A percentile compares a stretch with the other conserved stretches of the same genome.
Evolutionary conservation across 1,140 invertebrate species (phyloP).

Genomic region (Drosophila orosa): DNA sequence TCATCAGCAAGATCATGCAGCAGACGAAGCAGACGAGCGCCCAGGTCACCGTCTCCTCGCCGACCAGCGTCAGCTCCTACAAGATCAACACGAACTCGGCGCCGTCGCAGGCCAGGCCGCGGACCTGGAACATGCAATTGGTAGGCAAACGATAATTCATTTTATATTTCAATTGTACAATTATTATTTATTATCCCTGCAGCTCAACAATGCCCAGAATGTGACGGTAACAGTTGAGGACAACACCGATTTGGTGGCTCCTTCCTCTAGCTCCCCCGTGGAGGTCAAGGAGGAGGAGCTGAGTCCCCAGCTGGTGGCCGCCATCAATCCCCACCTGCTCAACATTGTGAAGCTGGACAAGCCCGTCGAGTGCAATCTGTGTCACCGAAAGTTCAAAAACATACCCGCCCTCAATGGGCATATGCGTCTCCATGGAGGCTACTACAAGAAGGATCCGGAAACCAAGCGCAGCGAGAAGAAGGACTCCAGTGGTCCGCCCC

Average conservation of each 20-base stretch:
- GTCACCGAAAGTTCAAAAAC: constrained; percentile 97
- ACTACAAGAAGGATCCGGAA: constrained; percentile 97
- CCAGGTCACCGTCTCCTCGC: constrained; percentile 79
- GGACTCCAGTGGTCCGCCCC: constrained; percentile 90
- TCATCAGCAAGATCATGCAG: constrained; percentile 92
- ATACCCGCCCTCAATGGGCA: constrained; percentile 98
- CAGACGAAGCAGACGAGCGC: constrained; percentile 87
- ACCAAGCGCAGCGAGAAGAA: constrained; percentile 94
- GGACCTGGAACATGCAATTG: constrained; percentile 85
- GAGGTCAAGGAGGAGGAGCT: constrained; percentile 77
- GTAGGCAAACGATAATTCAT: constrained; percentile 35
- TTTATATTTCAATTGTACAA: too few relatives aligned
- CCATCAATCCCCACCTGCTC: constrained; percentile 80
- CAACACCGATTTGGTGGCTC: constrained; percentile 64
- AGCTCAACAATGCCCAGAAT: constrained; percentile 78
- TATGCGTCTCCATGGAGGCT: constrained; percentile 98
- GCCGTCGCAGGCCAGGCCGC: constrained; percentile 63
- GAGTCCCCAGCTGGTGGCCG: constrained; percentile 79
- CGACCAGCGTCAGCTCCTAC: constrained; percentile 85
- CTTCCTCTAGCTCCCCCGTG: constrained; percentile 58
- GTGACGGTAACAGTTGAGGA: constrained; percentile 79
- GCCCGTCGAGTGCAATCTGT: constrained; percentile 96
- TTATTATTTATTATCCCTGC: background rate
- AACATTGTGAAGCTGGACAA: constrained; percentile 87
- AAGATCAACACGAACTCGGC: constrained; percentile 72